Evolutionary conservation across 1,140 invertebrate genomes (phyloP), one percentile per base, ranked within the genome.

Genomic region (Drosophila simulans): DNA sequence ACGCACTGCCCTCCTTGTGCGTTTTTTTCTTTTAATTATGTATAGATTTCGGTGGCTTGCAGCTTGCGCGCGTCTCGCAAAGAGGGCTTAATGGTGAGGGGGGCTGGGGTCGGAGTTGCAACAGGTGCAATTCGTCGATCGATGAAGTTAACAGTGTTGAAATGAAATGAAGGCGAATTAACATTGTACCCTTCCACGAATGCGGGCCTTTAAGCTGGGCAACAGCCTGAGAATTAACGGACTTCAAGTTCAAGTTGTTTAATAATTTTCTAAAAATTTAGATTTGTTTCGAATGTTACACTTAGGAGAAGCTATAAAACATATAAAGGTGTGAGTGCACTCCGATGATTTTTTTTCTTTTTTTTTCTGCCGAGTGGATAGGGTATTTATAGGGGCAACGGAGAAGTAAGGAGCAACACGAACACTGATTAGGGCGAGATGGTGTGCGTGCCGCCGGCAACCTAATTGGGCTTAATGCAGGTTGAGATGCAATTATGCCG

Each of bases 1-100:
- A 54, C 46, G 40, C 64, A 40, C 34, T 60, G 45, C 37, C 39
- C 48, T 25, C 11, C 39, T 43, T 52, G 37, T 35, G 46, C 52
- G 34, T 70, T 69, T 46, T 66, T 54, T 25, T 39, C 34, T 4
- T 80, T 86, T 86, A 86, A 86, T 86, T 89, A 85, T 77, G 70
- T 89, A 88, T 86, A 88, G 83, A 86, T 86, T 86, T 86, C 51
- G 74, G 59, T 42, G 53, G 70, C 70, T 76, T 86, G 82, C 82
- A 88, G 78, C 82, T 82, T 86, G 82, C 83, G 55, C 2, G 37
- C 13, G 3, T 10, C 40, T 20, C 22, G 53, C 27, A 17, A 46
- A 8, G 40, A 22, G 53, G 53, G 58, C 35, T 40, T 58, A 22
- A 22, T 22, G 20, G 10, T n/a, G 25, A 13, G 12, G 12, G 17